These are phyloP conservation scores for Heliconius cydno DNA, from an alignment of 2,888 invertebrate species.

Conservation along the genomic window DNA sequence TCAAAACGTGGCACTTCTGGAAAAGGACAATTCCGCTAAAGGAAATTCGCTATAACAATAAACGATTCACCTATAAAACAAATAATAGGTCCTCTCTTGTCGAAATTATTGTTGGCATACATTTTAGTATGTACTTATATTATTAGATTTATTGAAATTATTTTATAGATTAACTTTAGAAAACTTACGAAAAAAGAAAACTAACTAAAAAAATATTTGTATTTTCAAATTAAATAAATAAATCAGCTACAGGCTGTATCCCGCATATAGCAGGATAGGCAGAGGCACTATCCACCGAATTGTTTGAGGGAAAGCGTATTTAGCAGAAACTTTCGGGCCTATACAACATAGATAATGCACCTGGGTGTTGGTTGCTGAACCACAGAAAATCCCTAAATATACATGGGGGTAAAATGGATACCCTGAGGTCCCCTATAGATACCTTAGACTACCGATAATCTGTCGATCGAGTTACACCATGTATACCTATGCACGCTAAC, in stretches of 20 bases:
- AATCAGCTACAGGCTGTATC: not conserved
- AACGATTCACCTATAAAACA: slow-evolving; percentile 25
- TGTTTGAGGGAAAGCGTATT: no score
- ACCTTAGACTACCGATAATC: no score
- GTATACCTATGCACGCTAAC: no score
- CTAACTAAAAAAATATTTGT: no score
- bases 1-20: slow-evolving; percentile 88
- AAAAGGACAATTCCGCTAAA: slow-evolving; percentile 56
- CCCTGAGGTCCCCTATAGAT: no score
- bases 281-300: not conserved
- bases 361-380: not conserved
- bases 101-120: not conserved
- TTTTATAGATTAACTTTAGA: not conserved
- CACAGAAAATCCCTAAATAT: not conserved
- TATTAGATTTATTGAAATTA: not conserved
- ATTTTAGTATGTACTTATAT: not conserved
- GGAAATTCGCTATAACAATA: slow-evolving; percentile 30
- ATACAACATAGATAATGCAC: no score
- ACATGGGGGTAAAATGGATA: not conserved
- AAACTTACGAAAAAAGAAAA: no score
- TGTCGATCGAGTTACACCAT: no score
- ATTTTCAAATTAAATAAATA: no score
- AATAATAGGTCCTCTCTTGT: slow-evolving; percentile 5
- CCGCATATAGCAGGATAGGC: not conserved
- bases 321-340: no score